Conservation (phyloP, 2,888 invertebrate species). For the Leucoma salicis region DNA sequence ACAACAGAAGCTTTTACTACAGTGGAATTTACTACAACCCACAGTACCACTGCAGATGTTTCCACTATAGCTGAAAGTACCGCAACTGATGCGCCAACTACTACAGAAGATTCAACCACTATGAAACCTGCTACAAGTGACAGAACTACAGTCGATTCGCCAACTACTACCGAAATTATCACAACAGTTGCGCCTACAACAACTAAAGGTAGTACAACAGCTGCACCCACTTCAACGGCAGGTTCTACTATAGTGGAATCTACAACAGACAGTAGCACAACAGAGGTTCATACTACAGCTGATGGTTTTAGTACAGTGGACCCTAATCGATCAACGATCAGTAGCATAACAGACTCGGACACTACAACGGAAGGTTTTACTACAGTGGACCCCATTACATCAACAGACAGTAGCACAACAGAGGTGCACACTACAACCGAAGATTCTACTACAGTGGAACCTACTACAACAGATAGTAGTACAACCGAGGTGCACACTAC, state of each 20-base stretch:
- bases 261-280: not conserved
- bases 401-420: not conserved
- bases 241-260: not conserved
- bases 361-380: not conserved
- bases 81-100: not conserved
- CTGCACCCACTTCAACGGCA: no score
- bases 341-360: not conserved
- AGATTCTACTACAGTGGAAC: constrained; percentile 1
- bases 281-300: not conserved
- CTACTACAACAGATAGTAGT: constrained; percentile 1
- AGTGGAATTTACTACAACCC: not conserved
- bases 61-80: not conserved
- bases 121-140: no score
- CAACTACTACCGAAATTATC: no score
- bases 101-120: not conserved
- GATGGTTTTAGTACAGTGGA: not conserved
- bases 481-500: not conserved
- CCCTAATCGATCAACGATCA: not conserved
- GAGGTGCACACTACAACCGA: not conserved
- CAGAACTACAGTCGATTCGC: no score
- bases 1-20: not conserved
- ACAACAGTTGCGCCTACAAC: no score
- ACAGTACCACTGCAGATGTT: not conserved
- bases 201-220: no score
- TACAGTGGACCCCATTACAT: not conserved